phyloP scores from a whole-genome alignment of 2,888 invertebrate genomes.

The Allacma fusca region DNA sequence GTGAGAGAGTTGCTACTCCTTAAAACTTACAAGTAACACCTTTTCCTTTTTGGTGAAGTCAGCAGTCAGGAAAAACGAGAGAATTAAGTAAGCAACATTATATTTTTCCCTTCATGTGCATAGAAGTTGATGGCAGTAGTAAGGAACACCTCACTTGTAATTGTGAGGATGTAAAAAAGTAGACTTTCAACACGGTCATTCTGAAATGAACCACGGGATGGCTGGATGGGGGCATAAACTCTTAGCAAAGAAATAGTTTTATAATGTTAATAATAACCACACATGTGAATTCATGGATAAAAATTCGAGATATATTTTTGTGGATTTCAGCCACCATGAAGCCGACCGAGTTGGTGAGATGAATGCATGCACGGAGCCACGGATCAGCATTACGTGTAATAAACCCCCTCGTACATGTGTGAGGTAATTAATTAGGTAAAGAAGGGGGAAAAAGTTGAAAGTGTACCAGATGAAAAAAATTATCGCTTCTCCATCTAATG shows the following conservation, averaged over 20 bases:
- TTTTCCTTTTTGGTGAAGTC: conserved; percentile 2
- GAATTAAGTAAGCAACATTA: neutral
- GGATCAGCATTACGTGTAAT: neutral
- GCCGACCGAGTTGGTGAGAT: neutral
- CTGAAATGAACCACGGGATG: too few species aligned
- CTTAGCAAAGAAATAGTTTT: too few species aligned
- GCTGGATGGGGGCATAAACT: neutral
- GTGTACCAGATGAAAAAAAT: neutral
- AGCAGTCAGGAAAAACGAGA: neutral
- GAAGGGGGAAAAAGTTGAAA: conserved; percentile 24
- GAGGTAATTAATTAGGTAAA: conserved; percentile 47
- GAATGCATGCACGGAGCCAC: neutral
- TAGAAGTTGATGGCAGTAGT: too few species aligned
- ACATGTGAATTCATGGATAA: conserved; percentile 6
- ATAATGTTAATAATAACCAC: neutral
- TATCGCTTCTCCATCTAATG: neutral
- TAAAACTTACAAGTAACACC: conserved; percentile 9
- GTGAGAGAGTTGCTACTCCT: conserved; percentile 3
- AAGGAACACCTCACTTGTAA: too few species aligned
- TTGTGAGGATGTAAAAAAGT: too few species aligned
- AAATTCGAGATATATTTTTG: neutral
- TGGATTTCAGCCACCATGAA: neutral
- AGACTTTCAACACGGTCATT: too few species aligned
- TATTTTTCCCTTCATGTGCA: too few species aligned
- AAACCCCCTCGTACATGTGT: conserved; percentile 28